Percentiles rank a stretch among this genome's conserved stretches.
Evolutionary conservation across 1,140 invertebrate species (phyloP).

Genomic region (Calephelis nemesis): DNA sequence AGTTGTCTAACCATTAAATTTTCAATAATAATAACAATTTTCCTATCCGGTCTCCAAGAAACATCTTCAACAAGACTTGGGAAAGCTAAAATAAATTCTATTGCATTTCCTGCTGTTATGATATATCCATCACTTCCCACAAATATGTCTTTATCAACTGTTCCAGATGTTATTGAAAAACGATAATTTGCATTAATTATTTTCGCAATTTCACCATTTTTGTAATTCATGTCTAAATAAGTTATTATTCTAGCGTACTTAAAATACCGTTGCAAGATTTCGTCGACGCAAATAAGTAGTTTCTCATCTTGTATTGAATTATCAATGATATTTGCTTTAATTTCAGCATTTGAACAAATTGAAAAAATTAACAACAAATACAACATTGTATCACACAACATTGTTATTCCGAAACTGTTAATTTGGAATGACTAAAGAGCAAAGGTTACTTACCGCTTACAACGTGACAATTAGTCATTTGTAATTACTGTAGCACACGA

Average conservation of each 20-base stretch:
- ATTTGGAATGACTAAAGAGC: not conserved
- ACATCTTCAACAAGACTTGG: constrained; percentile 21
- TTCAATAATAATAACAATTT: constrained; percentile 37
- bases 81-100: constrained; percentile 25
- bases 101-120: constrained; percentile 25
- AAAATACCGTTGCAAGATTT: constrained; percentile 6
- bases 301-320: not conserved
- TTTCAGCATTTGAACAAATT: not conserved
- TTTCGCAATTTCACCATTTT: not conserved
- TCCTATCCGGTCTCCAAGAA: constrained; percentile 37
- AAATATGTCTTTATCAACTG: not conserved
- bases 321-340: not conserved
- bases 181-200: not conserved
- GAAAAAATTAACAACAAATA: not conserved
- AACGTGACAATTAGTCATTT: not conserved
- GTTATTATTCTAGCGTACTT: not conserved
- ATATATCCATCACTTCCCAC: constrained; percentile 25
- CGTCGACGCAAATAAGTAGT: not conserved
- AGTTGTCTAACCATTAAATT: constrained; percentile 24
- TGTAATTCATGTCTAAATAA: constrained; percentile 11
- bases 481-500: constrained; percentile 12
- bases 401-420: not conserved
- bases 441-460: not conserved
- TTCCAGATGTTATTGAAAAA: constrained; percentile 17
- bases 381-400: not conserved